Percentiles rank a stretch among this genome's conserved stretches.
Evolutionary conservation across 2,113 vertebrate genomes (phyloP).

Genomic region (Herpetotheres cachinnans): DNA sequence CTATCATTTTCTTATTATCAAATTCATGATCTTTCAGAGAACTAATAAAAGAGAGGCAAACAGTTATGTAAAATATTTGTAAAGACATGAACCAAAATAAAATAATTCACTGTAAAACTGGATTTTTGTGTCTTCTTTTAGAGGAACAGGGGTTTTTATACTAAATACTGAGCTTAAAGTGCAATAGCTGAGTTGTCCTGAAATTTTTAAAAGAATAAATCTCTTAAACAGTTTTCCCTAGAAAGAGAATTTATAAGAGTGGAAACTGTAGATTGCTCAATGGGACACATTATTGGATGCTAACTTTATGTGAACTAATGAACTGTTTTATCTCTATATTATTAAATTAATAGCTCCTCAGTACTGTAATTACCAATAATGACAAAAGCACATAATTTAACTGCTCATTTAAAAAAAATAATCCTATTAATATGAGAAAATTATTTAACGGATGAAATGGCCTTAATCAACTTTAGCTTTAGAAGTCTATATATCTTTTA

Average conservation of each 20-base stretch:
- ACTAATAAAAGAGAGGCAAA: neutral
- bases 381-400: slow-evolving; percentile 57
- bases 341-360: slow-evolving; percentile 54
- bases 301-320: slow-evolving; percentile 56
- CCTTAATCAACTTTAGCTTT: slow-evolving; percentile 56
- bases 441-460: slow-evolving; percentile 59
- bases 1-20: neutral
- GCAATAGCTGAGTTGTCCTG: neutral
- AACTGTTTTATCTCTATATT: slow-evolving; percentile 55
- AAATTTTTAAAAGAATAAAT: neutral
- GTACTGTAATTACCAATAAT: slow-evolving; percentile 57
- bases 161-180: neutral
- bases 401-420: neutral
- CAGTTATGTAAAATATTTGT: neutral
- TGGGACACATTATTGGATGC: neutral
- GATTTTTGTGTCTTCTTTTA: neutral
- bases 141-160: neutral
- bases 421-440: slow-evolving; percentile 38
- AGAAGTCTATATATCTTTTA: slow-evolving; percentile 44
- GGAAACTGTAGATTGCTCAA: neutral
- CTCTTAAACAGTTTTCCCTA: neutral
- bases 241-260: neutral
- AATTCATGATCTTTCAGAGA: neutral
- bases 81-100: neutral
- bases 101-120: neutral